Evolutionary conservation across 2,888 invertebrate genomes (phyloP).

Genomic region (Hymenopus coronatus): DNA sequence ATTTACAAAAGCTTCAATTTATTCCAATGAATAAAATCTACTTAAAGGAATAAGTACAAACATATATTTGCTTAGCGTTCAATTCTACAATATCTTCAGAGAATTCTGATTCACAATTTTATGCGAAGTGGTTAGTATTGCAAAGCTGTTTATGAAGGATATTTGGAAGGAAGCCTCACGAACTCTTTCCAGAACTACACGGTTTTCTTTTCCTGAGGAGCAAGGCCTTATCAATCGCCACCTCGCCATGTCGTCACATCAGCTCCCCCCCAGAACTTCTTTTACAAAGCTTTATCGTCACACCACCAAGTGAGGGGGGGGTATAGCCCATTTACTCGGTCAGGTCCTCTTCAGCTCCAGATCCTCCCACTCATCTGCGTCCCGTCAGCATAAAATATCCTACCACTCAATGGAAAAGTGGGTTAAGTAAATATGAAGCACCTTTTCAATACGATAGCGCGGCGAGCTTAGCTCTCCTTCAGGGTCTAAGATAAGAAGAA

Average conservation of each 20-base stretch:
- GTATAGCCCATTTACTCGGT: not conserved
- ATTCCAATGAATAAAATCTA: too few relatives aligned
- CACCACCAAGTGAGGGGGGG: not conserved
- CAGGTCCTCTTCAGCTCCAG: not conserved
- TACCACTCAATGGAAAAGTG: not conserved
- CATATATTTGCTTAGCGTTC: too few relatives aligned
- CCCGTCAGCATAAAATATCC: not conserved
- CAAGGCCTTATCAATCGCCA: not conserved
- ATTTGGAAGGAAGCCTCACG: not conserved
- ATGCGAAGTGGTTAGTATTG: too few relatives aligned
- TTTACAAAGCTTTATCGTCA: not conserved
- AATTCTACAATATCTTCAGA: too few relatives aligned
- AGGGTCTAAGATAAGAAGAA: too few relatives aligned
- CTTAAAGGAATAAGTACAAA: too few relatives aligned
- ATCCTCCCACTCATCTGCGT: not conserved
- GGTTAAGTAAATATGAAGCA: not conserved
- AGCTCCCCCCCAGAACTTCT: not conserved
- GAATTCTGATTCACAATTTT: too few relatives aligned
- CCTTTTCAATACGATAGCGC: not conserved
- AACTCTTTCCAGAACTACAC: not conserved
- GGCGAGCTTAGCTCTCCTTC: too few relatives aligned
- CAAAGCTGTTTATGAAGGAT: too few relatives aligned
- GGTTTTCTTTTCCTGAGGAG: not conserved
- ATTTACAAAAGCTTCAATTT: too few relatives aligned
- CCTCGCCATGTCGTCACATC: not conserved